Percentiles rank a stretch among this genome's conserved stretches.
phyloP scores from a whole-genome alignment of 1,140 invertebrate species.

The Drosophila parvula region DNA sequence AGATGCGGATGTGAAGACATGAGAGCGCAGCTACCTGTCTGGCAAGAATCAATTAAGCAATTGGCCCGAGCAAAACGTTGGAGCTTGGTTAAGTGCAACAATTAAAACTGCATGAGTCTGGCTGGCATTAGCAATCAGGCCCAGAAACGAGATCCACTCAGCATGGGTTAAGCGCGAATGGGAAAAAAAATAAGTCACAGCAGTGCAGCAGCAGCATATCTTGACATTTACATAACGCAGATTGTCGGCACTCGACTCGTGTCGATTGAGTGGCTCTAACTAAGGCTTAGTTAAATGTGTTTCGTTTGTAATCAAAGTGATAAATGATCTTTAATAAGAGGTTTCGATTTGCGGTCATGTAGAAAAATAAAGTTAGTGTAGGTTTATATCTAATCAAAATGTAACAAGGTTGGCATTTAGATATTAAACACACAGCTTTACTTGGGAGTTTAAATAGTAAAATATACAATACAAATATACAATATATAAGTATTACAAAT shows the following conservation, averaged over 20 bases:
- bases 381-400: not conserved
- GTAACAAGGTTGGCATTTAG: conserved; percentile 1
- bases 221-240: conserved; percentile 19
- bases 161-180: conserved; percentile 17
- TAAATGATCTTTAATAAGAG: conserved; percentile 36
- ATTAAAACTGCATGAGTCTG: conserved; percentile 44
- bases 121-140: conserved; percentile 37
- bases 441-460: not conserved
- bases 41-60: conserved; percentile 65
- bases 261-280: conserved; percentile 16
- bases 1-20: conserved; percentile 70
- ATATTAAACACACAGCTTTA: not conserved
- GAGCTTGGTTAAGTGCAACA: conserved; percentile 50
- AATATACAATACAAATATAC: not conserved
- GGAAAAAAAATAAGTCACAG: conserved; percentile 12
- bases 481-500: no score
- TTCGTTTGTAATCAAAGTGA: conserved; percentile 6
- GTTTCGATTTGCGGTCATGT: conserved; percentile 2
- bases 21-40: conserved; percentile 42
- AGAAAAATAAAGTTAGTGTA: not conserved
- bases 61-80: conserved; percentile 38
- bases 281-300: conserved; percentile 5
- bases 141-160: conserved; percentile 40
- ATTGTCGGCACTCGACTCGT: conserved; percentile 10
- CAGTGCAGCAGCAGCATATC: conserved; percentile 15